Evolutionary conservation across 2,797 vertebrate species (phyloP).

Genomic region (Peromyscus melanophrys): DNA sequence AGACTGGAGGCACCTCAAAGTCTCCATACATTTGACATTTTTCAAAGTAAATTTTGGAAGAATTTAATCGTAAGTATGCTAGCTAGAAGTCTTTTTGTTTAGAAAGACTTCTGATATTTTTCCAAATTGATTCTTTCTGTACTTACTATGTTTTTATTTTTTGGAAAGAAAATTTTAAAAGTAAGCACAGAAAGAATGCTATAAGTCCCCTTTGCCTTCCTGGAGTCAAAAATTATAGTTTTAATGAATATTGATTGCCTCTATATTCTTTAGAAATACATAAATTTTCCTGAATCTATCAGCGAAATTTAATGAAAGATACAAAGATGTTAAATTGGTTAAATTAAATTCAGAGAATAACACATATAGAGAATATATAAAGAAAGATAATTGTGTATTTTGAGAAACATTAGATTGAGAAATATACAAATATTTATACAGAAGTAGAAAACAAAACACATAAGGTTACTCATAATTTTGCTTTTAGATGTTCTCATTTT

Average conservation of each 20-base stretch:
- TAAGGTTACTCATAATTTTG: background rate
- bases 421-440: background rate
- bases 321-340: background rate
- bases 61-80: background rate
- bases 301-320: background rate
- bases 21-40: background rate
- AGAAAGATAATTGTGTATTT: background rate
- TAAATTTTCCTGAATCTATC: background rate
- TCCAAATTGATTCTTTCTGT: background rate
- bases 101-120: constrained; percentile 12
- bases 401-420: background rate
- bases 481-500: background rate
- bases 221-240: constrained; percentile 33
- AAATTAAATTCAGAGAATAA: background rate
- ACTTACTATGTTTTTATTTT: background rate
- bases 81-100: background rate
- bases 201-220: constrained; percentile 12
- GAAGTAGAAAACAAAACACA: background rate
- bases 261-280: background rate
- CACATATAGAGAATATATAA: background rate
- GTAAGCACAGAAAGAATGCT: background rate
- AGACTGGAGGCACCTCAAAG: background rate
- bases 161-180: background rate
- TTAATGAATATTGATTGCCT: constrained; percentile 47
- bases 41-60: background rate